These are phyloP conservation scores for Fringilla coelebs DNA, from an alignment of 2,797 vertebrate genomes.

Conservation along the genomic window DNA sequence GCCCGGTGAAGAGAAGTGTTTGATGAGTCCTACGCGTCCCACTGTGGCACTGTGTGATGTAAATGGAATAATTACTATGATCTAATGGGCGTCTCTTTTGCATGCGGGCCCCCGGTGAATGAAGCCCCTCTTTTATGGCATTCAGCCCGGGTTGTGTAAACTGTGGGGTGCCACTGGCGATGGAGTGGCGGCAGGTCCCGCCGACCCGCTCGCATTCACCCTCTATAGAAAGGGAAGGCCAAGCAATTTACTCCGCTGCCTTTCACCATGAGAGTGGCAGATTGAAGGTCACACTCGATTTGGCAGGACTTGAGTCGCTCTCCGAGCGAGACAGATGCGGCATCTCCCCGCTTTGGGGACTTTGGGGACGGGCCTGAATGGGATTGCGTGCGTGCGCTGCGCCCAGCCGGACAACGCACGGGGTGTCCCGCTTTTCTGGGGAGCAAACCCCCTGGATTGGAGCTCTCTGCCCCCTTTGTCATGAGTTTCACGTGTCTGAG, in stretches of 20 bases:
- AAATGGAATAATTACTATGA: slow-evolving; percentile 86
- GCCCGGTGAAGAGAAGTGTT: slow-evolving; percentile 76
- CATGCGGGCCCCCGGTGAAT: slow-evolving; percentile 73
- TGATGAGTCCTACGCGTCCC: slow-evolving; percentile 79
- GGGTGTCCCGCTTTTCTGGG: accelerated
- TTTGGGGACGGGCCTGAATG: not conserved
- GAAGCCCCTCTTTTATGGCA: slow-evolving; percentile 76
- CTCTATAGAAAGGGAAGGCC: slow-evolving; percentile 72
- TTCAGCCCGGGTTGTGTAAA: slow-evolving; percentile 72
- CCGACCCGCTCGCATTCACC: slow-evolving; percentile 69
- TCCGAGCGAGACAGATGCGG: slow-evolving; percentile 68
- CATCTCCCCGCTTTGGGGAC: not conserved
- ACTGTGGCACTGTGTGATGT: slow-evolving; percentile 78
- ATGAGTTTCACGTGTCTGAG: accelerated
- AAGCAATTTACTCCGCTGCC: slow-evolving; percentile 67
- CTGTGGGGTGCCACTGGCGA: slow-evolving; percentile 76
- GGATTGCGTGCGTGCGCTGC: slow-evolving; percentile 1
- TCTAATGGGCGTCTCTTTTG: slow-evolving; percentile 82
- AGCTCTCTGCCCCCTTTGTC: accelerated
- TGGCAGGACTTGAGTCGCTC: slow-evolving; percentile 61
- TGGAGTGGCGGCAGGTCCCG: slow-evolving; percentile 75
- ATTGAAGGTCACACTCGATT: slow-evolving; percentile 79
- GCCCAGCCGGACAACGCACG: not conserved
- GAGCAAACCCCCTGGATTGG: accelerated
- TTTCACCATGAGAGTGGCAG: slow-evolving; percentile 77